Percentiles rank a stretch among this genome's conserved stretches.
Conservation (phyloP, 2,113 vertebrate genomes). For the Neotoma lepida region DNA sequence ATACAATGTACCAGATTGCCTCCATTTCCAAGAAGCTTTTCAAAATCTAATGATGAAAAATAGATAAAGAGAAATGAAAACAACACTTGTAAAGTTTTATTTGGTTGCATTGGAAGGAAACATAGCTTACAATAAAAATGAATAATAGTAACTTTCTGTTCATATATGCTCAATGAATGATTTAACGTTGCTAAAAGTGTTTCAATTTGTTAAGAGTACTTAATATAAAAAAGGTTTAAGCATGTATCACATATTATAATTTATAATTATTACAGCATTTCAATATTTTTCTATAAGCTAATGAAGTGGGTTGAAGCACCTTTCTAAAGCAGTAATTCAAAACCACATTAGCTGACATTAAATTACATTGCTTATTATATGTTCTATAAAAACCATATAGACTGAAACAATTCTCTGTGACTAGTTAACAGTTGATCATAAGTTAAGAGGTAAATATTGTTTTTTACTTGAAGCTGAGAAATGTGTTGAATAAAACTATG, state of each 20-base stretch:
- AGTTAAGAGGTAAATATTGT: slow-evolving; percentile 71
- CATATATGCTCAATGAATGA: slow-evolving; percentile 25
- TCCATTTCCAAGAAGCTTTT: background rate
- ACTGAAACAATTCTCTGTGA: slow-evolving; percentile 72
- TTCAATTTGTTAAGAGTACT: slow-evolving; percentile 68
- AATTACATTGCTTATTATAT: slow-evolving; percentile 73
- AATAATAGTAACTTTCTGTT: slow-evolving; percentile 53
- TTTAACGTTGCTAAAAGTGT: slow-evolving; percentile 57
- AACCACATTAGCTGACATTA: slow-evolving; percentile 77
- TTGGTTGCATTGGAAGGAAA: slow-evolving; percentile 28
- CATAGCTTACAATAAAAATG: slow-evolving; percentile 58
- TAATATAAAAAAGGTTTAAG: slow-evolving; percentile 63
- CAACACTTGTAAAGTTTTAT: background rate
- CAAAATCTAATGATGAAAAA: background rate
- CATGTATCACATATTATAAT: slow-evolving; percentile 71
- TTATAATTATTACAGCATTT: slow-evolving; percentile 79
- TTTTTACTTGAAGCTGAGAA: slow-evolving; percentile 55
- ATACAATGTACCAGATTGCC: background rate
- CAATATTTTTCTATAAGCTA: slow-evolving; percentile 72
- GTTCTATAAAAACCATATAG: slow-evolving; percentile 69
- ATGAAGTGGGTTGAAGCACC: slow-evolving; percentile 67
- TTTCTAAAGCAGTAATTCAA: slow-evolving; percentile 75
- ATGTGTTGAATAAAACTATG: slow-evolving; percentile 43
- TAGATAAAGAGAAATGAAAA: background rate
- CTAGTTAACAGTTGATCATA: slow-evolving; percentile 42